These are phyloP conservation scores for Pammene aurita DNA, from an alignment of 2,888 invertebrate genomes.

Conservation along the genomic window DNA sequence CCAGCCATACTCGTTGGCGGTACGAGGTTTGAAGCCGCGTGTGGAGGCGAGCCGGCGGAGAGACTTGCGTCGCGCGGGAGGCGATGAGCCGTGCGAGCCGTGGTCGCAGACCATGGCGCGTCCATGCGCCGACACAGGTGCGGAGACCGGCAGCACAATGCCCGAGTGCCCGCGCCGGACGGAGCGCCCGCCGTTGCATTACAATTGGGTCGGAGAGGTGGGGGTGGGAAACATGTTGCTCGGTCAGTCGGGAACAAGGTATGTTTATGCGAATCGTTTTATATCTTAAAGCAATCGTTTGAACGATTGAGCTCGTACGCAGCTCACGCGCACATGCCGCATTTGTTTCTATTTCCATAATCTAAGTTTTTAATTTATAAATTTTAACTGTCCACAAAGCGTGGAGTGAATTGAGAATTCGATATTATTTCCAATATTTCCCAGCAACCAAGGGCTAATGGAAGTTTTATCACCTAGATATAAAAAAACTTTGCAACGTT, in stretches of 20 bases:
- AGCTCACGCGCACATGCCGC: slow-evolving; percentile 9
- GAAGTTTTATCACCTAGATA: neutral
- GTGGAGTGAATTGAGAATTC: neutral
- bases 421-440: neutral
- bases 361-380: neutral
- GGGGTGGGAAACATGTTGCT: slow-evolving; percentile 81
- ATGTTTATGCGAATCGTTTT: slow-evolving; percentile 60
- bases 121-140: slow-evolving; percentile 60
- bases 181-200: slow-evolving; percentile 69
- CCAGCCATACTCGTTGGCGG: slow-evolving; percentile 80
- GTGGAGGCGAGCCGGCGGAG: slow-evolving; percentile 80
- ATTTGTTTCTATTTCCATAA: slow-evolving; percentile 19
- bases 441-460: neutral
- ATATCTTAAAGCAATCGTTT: slow-evolving; percentile 27
- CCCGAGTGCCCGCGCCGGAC: slow-evolving; percentile 58
- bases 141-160: slow-evolving; percentile 67
- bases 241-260: slow-evolving; percentile 75
- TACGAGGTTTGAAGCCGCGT: slow-evolving; percentile 72
- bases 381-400: neutral
- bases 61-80: slow-evolving; percentile 73
- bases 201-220: slow-evolving; percentile 79
- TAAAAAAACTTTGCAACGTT: neutral
- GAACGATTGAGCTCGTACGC: slow-evolving; percentile 20
- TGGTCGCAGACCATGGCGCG: slow-evolving; percentile 79
- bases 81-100: slow-evolving; percentile 78